These are phyloP conservation scores for Lepus timidus DNA, from an alignment of 2,113 vertebrate genomes.

Conservation along the genomic window DNA sequence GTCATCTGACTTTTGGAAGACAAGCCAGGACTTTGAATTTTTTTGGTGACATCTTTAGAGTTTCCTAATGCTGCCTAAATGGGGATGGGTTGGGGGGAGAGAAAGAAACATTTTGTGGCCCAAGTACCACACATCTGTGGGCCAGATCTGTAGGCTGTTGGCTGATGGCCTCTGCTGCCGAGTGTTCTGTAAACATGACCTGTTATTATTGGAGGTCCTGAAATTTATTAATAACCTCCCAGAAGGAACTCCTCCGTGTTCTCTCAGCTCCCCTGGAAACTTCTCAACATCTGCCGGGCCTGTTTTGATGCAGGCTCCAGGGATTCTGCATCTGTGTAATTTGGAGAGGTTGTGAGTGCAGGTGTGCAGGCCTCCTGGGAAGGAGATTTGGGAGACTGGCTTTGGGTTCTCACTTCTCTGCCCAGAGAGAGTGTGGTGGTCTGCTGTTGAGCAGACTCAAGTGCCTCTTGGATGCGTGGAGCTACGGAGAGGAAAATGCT, in stretches of 20 bases:
- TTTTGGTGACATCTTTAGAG: not conserved
- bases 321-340: conserved; percentile 6
- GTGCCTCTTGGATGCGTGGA: not conserved
- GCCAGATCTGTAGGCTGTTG: conserved; percentile 56
- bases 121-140: conserved; percentile 69
- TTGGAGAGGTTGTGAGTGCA: conserved; percentile 17
- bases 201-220: conserved; percentile 64
- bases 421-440: not conserved
- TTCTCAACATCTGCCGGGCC: not conserved
- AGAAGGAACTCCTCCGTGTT: conserved; percentile 57
- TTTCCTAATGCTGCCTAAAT: conserved; percentile 28
- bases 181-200: conserved; percentile 68
- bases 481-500: not conserved
- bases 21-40: conserved; percentile 31
- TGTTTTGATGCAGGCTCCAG: conserved; percentile 41
- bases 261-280: not conserved
- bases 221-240: conserved; percentile 67
- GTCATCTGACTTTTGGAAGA: conserved; percentile 49
- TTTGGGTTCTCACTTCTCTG: not conserved
- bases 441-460: not conserved
- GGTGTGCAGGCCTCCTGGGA: not conserved
- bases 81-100: not conserved
- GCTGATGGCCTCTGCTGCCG: conserved; percentile 43
- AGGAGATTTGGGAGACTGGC: not conserved
- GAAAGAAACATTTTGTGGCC: not conserved